phyloP scores from a whole-genome alignment of 2,797 vertebrate genomes.

The Eidolon dupreanum region DNA sequence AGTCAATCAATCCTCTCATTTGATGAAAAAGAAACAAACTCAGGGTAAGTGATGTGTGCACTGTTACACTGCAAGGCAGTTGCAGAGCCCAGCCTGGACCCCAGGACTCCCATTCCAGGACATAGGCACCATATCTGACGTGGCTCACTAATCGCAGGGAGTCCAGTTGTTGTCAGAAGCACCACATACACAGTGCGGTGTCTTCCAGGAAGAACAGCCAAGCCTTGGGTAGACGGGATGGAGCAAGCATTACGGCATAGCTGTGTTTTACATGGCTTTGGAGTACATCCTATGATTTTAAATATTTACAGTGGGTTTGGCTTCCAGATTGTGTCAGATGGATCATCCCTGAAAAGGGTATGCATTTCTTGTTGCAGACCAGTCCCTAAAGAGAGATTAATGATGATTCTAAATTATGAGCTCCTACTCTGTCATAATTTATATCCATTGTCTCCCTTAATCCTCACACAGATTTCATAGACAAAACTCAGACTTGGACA shows the following conservation, averaged over 20 bases:
- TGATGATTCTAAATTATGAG: not conserved
- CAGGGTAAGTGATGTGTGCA: not conserved
- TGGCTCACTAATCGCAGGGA: not conserved
- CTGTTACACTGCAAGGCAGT: not conserved
- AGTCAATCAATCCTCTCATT: not conserved
- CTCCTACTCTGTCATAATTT: not conserved
- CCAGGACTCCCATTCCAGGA: not conserved
- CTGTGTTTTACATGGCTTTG: not conserved
- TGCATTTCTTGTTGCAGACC: not conserved
- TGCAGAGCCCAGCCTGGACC: not conserved
- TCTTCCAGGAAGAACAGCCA: not conserved
- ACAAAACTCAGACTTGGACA: not conserved
- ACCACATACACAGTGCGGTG: no score
- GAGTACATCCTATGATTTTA: not conserved
- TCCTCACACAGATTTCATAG: not conserved
- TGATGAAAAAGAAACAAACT: not conserved
- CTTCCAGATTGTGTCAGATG: not conserved
- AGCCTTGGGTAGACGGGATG: not conserved
- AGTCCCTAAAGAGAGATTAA: not conserved
- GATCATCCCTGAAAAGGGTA: not conserved
- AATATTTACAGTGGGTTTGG: not conserved
- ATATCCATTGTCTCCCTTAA: not conserved
- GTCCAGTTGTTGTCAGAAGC: not conserved
- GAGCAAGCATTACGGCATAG: fast-evolving
- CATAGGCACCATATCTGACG: fast-evolving